These are phyloP conservation scores for Liasis olivaceus DNA, from an alignment of 2,797 vertebrate species.

Conservation along the genomic window DNA sequence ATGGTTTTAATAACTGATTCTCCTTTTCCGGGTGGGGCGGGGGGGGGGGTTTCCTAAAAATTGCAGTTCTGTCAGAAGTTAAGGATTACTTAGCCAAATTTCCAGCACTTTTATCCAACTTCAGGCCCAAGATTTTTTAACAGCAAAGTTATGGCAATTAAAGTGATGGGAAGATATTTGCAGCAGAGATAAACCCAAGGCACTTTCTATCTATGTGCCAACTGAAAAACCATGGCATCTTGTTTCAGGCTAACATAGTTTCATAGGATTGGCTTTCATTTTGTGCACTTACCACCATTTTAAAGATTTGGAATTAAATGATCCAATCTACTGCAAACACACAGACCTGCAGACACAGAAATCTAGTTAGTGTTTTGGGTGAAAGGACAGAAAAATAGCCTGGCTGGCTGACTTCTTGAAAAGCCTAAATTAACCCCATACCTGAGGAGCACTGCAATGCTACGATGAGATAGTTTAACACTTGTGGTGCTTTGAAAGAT, in stretches of 20 bases:
- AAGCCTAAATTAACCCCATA: neutral
- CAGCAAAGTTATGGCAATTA: neutral
- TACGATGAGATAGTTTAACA: neutral
- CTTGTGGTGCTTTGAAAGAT: slow-evolving; percentile 2
- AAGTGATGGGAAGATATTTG: neutral
- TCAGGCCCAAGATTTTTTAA: neutral
- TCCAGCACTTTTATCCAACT: neutral
- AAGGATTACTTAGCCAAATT: neutral
- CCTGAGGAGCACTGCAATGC: neutral
- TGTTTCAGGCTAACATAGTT: neutral
- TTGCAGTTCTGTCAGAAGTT: neutral
- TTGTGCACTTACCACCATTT: neutral
- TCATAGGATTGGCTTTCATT: neutral
- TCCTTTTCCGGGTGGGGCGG: neutral
- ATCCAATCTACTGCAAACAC: neutral
- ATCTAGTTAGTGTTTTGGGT: neutral
- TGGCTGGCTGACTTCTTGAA: neutral
- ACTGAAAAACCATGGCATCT: neutral
- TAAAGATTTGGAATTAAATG: neutral
- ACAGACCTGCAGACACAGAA: neutral
- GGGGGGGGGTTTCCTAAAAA: neutral
- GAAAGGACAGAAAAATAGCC: neutral
- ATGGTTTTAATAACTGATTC: neutral
- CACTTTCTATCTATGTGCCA: neutral
- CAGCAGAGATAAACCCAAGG: neutral